These are phyloP conservation scores for Baccha elongata DNA, from an alignment of 2,888 invertebrate genomes.

Conservation along the genomic window DNA sequence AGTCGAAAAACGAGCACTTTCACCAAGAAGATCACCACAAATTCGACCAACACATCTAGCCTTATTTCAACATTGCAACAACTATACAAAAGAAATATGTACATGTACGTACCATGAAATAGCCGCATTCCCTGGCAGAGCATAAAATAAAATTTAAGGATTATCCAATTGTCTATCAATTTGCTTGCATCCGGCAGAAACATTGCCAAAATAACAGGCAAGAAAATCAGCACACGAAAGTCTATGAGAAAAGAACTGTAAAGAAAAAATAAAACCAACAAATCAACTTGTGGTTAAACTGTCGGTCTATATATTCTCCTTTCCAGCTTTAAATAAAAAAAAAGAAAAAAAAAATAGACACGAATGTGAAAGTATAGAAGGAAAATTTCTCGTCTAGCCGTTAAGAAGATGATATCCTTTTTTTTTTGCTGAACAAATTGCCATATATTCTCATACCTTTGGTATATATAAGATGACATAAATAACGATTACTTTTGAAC, in stretches of 20 bases:
- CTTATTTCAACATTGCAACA: constrained; percentile 1
- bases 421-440: neutral
- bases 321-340: neutral
- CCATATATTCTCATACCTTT: constrained; percentile 28
- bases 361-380: neutral
- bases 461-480: constrained; percentile 50
- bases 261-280: constrained; percentile 25
- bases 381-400: neutral
- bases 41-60: constrained; percentile 33
- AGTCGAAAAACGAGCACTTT: constrained; percentile 3
- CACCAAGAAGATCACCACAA: neutral
- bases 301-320: constrained; percentile 14
- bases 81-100: neutral
- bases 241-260: constrained; percentile 3
- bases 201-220: neutral
- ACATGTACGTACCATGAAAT: constrained; percentile 22
- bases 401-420: neutral
- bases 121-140: neutral
- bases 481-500: constrained; percentile 57
- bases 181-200: constrained; percentile 54
- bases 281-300: constrained; percentile 55
- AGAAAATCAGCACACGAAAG: constrained; percentile 5
- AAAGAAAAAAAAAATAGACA: constrained; percentile 1
- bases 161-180: constrained; percentile 71
- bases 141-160: constrained; percentile 59